Base-by-base conservation (phyloP, 30 jellyfish, hydroid and myxozoan genomes). In the Aurelia sp. region DNA sequence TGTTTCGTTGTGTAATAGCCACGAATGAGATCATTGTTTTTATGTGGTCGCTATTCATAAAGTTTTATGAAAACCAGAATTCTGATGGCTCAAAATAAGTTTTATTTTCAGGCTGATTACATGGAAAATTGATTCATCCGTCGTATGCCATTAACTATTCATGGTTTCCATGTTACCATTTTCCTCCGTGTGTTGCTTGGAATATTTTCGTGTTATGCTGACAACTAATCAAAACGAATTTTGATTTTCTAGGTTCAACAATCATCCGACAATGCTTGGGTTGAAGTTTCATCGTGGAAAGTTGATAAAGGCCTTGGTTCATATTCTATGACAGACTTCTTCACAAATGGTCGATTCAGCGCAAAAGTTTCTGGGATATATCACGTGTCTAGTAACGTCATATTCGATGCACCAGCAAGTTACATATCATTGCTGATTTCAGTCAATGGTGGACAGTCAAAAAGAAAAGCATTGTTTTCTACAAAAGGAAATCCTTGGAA, bases 401-500 rank as follows among this genome's bases (percentile, higher is more conserved):
- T 93, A 4, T 93, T 93, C 75, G 66, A 78, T 44, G 91, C 90
- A 19, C 73, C 79, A 17, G 82, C 89, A 22, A 89, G 96, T 3
- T 87, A 93, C 20, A 88, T 93, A 12, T 82, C 96, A 13, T 18
- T 88, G 79, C 18, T 93, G 66, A 81, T 93, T 37, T 65, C 98
- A 13, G 84, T 82, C 15, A 81, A 93, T 48, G 97, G 96, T 18
- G 91, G 84, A 47, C 79, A 79, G 31, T 93, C 98, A 3, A 87
- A 88, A 57, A 63, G 98, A 44, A 81, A 71, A 19, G 72, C 96
- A 17, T 64, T 93, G 75, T 81, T 79, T 64, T 76, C 98, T 44
- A 87, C 98, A 18, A 93, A 93, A 75, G 98, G 98, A 23, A 83
- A 87, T 58, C 97, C 97, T 16, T 87, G 90, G 18, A 55, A 50